Evolutionary conservation across 2,888 invertebrate species (phyloP).

Genomic region (Bibio marci): DNA sequence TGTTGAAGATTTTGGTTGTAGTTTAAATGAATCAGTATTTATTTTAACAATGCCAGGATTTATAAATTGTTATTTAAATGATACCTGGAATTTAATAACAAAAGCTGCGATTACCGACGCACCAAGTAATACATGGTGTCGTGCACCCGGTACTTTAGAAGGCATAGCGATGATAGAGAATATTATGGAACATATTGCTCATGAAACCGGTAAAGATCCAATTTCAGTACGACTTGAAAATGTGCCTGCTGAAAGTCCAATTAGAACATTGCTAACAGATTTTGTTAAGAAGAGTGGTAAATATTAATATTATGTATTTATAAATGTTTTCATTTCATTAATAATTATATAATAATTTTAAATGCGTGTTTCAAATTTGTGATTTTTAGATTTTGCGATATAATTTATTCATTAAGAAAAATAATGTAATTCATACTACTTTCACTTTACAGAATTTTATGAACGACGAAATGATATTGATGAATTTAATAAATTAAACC

Average conservation of each 20-base stretch:
- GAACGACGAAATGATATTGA: slow-evolving; percentile 35
- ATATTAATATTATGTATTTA: too few relatives aligned
- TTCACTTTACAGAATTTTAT: slow-evolving; percentile 31
- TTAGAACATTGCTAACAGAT: slow-evolving; percentile 33
- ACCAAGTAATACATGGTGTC: slow-evolving; percentile 49
- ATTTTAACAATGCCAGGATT: slow-evolving; percentile 21
- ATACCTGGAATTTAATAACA: slow-evolving; percentile 47
- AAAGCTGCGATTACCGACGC: slow-evolving; percentile 47
- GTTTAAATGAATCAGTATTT: slow-evolving; percentile 34
- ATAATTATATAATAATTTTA: too few relatives aligned
- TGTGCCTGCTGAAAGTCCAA: slow-evolving; percentile 24
- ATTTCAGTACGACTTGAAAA: slow-evolving; percentile 38
- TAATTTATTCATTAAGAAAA: too few relatives aligned
- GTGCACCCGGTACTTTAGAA: slow-evolving; percentile 46
- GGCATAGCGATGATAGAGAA: slow-evolving; percentile 41
- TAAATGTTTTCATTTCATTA: too few relatives aligned
- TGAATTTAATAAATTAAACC: slow-evolving; percentile 46
- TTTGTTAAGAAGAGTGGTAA: slow-evolving; percentile 27
- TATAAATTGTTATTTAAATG: slow-evolving; percentile 45
- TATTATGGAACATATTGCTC: slow-evolving; percentile 49
- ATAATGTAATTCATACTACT: background rate
- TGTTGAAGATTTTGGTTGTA: slow-evolving; percentile 37
- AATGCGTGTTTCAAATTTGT: too few relatives aligned
- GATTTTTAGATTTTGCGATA: too few relatives aligned
- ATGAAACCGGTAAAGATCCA: slow-evolving; percentile 36